A percentile compares a stretch with the other conserved stretches of the same genome.
phyloP scores from a whole-genome alignment of 2,888 invertebrate genomes.

The Plusia festucae region DNA sequence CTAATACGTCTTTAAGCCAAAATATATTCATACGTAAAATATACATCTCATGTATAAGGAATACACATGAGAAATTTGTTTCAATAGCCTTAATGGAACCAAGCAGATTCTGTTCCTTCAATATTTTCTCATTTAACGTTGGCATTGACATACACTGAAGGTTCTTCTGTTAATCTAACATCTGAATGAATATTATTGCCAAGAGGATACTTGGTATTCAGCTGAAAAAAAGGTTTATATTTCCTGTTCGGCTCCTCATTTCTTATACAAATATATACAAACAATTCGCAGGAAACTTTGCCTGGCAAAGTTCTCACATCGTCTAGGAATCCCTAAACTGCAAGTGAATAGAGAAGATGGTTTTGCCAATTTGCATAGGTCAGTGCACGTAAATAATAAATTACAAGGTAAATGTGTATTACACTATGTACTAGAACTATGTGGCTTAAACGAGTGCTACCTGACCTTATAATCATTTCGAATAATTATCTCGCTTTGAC shows the following conservation, averaged over 20 bases:
- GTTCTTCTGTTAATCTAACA: constrained; percentile 21
- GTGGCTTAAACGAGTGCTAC: too few species aligned
- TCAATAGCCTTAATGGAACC: not conserved
- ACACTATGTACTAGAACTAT: too few species aligned
- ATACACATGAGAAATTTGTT: not conserved
- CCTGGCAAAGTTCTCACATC: constrained; percentile 82
- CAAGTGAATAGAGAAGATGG: constrained; percentile 76
- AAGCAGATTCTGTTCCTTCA: not conserved
- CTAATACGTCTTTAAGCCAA: too few species aligned
- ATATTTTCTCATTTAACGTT: not conserved
- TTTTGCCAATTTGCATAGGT: constrained; percentile 82
- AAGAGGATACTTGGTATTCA: constrained; percentile 57
- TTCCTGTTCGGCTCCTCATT: constrained; percentile 79
- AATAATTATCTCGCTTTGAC: too few species aligned
- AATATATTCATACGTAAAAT: too few species aligned
- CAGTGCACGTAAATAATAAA: constrained; percentile 64
- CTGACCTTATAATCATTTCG: too few species aligned
- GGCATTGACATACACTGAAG: constrained; percentile 5
- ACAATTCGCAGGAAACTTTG: constrained; percentile 78
- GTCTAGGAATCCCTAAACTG: constrained; percentile 79
- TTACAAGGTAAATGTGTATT: not conserved
- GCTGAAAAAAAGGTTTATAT: constrained; percentile 70
- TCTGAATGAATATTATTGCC: constrained; percentile 16
- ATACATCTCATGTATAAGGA: not conserved
- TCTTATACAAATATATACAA: constrained; percentile 84